Percentiles rank a stretch among this genome's conserved stretches.
phyloP scores from a whole-genome alignment of 1,140 invertebrate species.

The Drosophila auraria region DNA sequence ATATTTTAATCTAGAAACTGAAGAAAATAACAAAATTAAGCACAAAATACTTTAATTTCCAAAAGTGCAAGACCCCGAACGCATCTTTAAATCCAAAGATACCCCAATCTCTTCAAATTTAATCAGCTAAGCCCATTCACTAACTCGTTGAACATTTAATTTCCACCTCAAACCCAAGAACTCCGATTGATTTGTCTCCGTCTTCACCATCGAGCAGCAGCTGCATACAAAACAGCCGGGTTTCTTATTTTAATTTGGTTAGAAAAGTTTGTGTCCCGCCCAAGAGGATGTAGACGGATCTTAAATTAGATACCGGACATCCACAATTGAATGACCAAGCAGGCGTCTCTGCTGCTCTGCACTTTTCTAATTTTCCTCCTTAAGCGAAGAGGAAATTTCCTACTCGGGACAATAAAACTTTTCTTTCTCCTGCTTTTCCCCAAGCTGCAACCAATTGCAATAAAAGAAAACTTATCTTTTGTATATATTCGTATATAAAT shows the following conservation, averaged over 20 bases:
- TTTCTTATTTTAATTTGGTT: slow-evolving; percentile 77
- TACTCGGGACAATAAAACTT: slow-evolving; percentile 76
- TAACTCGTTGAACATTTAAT: slow-evolving; percentile 23
- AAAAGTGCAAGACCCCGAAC: neutral
- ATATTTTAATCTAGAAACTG: too few species aligned
- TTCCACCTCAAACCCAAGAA: slow-evolving; percentile 18
- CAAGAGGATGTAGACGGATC: slow-evolving; percentile 55
- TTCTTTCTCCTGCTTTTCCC: slow-evolving; percentile 35
- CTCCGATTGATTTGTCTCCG: slow-evolving; percentile 46
- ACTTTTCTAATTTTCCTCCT: slow-evolving; percentile 69
- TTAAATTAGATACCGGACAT: slow-evolving; percentile 69
- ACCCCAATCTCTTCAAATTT: neutral
- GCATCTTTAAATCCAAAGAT: neutral
- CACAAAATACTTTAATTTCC: too few species aligned
- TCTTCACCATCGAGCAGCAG: slow-evolving; percentile 41
- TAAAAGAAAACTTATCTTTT: slow-evolving; percentile 81
- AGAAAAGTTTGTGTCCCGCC: slow-evolving; percentile 40
- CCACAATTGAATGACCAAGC: slow-evolving; percentile 66
- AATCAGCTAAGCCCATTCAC: slow-evolving; percentile 31
- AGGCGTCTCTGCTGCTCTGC: slow-evolving; percentile 37
- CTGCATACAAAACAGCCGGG: slow-evolving; percentile 52
- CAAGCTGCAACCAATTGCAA: slow-evolving; percentile 61
- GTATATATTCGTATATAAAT: slow-evolving; percentile 49
- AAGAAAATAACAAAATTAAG: too few species aligned
- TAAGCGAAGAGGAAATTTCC: slow-evolving; percentile 41